Evolutionary conservation across 53 echinoderm and acorn worm species (phyloP), one percentile per base, ranked within the genome.

Genomic region (Mesocentrotus franciscanus): DNA sequence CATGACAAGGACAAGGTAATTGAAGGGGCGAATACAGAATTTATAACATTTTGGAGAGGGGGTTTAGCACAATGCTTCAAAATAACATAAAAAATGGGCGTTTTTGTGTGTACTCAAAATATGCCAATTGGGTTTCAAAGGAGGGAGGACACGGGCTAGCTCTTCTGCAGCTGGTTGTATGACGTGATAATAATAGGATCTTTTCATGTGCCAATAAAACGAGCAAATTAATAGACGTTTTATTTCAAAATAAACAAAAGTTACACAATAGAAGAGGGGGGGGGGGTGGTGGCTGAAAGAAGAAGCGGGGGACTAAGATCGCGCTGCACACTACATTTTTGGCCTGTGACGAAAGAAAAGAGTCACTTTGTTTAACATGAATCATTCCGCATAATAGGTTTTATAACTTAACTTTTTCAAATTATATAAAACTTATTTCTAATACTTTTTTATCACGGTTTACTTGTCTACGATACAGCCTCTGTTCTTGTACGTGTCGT

Each of bases 1-100:
- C 98, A 97, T 62, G 94, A 97, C 26, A 83, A 92, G 75, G 66
- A 60, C 22, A 95, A 96, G 96, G 98, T 98, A 87, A 42, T 30
- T 57, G 24, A 24, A 92, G 56, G 20, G 27, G 33, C 29, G 6
- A 34, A 78, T 15, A 85, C 55, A 49, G 81, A 4, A 39, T 32
- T 33, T 12, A 15, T 30, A 11, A 26, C 14, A 39, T 78, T n/a
- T 78, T 1, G n/a, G n/a, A 30, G 29, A 11, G 78, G 24, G 33
- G 27, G 17, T 78, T 22, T 30, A 8, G 27, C 33, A 12, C 78
- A 27, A 78, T 49, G 49, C 3, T 49, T 7, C 49, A 49, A 49
- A 49, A 49, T 49, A 5, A 49, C 49, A 49, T 49, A 49, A 49
- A 49, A 49, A 49, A 49, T 5, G 49, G 49, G 49, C 49, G 49